phyloP scores from a whole-genome alignment of 2,888 invertebrate genomes.

The Drosophila gaucha region DNA sequence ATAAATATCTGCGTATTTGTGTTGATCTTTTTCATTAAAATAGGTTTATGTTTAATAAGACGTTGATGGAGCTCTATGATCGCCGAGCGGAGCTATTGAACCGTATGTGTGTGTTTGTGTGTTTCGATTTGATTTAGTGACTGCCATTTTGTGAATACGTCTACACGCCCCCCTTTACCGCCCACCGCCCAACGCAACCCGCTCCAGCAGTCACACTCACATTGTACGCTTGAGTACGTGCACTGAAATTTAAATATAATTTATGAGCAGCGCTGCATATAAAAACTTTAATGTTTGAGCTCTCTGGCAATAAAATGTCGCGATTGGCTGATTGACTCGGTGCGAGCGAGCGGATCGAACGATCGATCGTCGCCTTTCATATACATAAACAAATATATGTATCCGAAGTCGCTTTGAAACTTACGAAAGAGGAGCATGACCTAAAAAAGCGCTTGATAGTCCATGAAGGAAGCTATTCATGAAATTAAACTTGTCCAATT shows the following conservation, averaged over 20 bases:
- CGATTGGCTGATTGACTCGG: slow-evolving; percentile 71
- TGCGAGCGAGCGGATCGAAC: slow-evolving; percentile 26
- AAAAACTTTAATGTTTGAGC: slow-evolving; percentile 40
- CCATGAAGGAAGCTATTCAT: slow-evolving; percentile 9
- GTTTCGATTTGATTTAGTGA: slow-evolving; percentile 70
- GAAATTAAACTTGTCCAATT: slow-evolving; percentile 14
- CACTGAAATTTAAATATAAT: slow-evolving; percentile 76
- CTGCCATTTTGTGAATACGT: slow-evolving; percentile 70
- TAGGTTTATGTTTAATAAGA: slow-evolving; percentile 69
- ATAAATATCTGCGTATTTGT: slow-evolving; percentile 49
- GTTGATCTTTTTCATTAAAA: slow-evolving; percentile 71
- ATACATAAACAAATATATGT: slow-evolving; percentile 27
- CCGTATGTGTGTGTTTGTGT: slow-evolving; percentile 29
- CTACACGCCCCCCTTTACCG: background rate
- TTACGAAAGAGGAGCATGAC: slow-evolving; percentile 61
- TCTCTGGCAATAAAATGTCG: slow-evolving; percentile 70
- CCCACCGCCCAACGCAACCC: background rate
- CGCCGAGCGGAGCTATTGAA: slow-evolving; percentile 41
- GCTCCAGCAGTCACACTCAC: slow-evolving; percentile 29
- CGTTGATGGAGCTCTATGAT: slow-evolving; percentile 47
- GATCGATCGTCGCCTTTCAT: slow-evolving; percentile 22
- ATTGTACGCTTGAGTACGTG: slow-evolving; percentile 72
- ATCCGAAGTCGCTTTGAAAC: slow-evolving; percentile 17
- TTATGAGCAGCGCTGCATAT: slow-evolving; percentile 66
- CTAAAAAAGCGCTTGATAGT: slow-evolving; percentile 51